Conservation (phyloP, 1,140 invertebrate species). For the Drosophila watanabei region DNA sequence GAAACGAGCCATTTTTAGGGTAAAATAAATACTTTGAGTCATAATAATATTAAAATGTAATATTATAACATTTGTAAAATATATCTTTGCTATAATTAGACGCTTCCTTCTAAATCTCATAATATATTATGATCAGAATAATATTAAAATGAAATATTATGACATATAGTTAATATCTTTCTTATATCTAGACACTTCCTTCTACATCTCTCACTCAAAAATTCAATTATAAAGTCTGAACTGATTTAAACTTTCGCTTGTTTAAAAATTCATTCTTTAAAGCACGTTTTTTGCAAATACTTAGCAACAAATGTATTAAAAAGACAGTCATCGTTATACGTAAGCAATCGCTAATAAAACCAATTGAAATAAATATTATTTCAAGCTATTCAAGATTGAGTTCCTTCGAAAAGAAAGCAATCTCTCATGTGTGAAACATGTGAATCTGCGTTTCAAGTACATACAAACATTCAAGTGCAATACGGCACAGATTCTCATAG, state of each 20-base stretch:
- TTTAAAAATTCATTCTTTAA: not conserved
- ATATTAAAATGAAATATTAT: not conserved
- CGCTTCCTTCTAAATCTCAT: not conserved
- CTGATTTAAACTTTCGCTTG: not conserved
- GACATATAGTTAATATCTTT: not conserved
- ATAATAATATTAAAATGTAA: not conserved
- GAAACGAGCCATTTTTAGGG: not conserved
- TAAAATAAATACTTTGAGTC: not conserved
- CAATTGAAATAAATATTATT: slow-evolving; percentile 11
- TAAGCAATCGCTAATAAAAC: not conserved
- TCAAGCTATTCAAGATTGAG: not conserved
- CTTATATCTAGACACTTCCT: not conserved
- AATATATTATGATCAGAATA: no score
- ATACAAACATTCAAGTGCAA: no score
- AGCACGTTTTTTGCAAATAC: not conserved
- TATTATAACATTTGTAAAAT: not conserved
- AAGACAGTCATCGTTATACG: slow-evolving; percentile 4
- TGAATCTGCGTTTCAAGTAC: slow-evolving; percentile 18
- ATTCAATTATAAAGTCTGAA: not conserved
- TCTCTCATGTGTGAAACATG: slow-evolving; percentile 10
- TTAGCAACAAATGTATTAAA: not conserved
- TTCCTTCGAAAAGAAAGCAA: slow-evolving; percentile 7
- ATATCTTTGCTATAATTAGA: not conserved
- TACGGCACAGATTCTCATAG: not conserved
- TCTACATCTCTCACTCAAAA: not conserved